Evolutionary conservation across 2,113 vertebrate genomes (phyloP), one percentile per base, ranked within the genome.

Genomic region (Daboia siamensis): DNA sequence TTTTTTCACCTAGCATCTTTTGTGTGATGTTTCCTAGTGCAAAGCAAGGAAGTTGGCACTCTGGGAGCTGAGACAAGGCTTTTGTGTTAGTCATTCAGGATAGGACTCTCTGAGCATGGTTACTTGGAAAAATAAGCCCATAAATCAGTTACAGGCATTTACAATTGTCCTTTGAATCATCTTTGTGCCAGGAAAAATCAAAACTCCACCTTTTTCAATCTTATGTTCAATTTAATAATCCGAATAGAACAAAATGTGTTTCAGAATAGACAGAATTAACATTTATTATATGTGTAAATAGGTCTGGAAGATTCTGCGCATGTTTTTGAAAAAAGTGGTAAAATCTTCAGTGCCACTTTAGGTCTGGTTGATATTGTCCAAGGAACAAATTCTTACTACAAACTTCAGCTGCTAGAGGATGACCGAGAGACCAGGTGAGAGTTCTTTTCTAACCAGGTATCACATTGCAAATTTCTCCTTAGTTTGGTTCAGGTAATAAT

Each of bases 311-410:
- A 99, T 95, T 98, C 98, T 46, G 99, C 98, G 7, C 99, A 99
- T 0, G 99, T 99, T 44, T 97, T 99, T 96, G 99, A 99, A 96
- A 99, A 99, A 96, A 97, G 97, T 1, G 98, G 99, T 10, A 99
- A 99, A 96, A 99, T 99, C 96, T 99, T 98, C 97, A 99, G 99
- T 10, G 99, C 99, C 23, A 99, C 99, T 0, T 97, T 99, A 1
- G 99, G 99, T 55, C 97, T 99, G 5, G 99, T 99, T 92, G 99
- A 99, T 97, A 99, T 99, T 4, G 97, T 98, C 44, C 98, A 98
- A 94, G 99, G 99, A 91, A 99, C 98, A 48, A 99, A 99, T 97
- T 99, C 99, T 3, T 99, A 99, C 92, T 99, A 99, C 91, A 99
- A 99, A 94, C 97, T 99, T 92, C 99, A 99, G 96, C 97, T 99